These are phyloP conservation scores for Paramisgurnus dabryanus DNA, from an alignment of 2,113 vertebrate species.

Conservation along the genomic window DNA sequence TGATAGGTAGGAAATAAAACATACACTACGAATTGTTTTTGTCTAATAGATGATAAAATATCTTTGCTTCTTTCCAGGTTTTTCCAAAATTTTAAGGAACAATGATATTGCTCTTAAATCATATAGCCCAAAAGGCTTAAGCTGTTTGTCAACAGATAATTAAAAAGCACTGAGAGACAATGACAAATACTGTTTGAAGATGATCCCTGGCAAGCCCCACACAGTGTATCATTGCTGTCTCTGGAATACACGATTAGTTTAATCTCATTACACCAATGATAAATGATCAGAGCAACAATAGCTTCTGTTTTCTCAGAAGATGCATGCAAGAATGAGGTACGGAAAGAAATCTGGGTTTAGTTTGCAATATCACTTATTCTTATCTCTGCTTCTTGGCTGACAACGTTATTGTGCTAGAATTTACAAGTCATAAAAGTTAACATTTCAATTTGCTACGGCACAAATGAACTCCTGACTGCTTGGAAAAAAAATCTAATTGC, in stretches of 20 bases:
- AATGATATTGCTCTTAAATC: slow-evolving; percentile 36
- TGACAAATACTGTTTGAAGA: slow-evolving; percentile 75
- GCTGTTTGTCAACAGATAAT: slow-evolving; percentile 67
- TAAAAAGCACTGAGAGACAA: slow-evolving; percentile 73
- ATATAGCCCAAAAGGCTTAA: slow-evolving; percentile 32
- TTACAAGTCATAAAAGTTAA: neutral
- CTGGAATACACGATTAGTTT: slow-evolving; percentile 73
- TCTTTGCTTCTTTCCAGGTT: neutral
- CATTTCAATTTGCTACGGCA: slow-evolving; percentile 32
- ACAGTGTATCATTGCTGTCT: slow-evolving; percentile 72
- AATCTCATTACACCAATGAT: slow-evolving; percentile 74
- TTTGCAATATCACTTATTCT: slow-evolving; percentile 14
- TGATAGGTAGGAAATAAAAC: slow-evolving; percentile 20
- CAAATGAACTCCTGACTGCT: slow-evolving; percentile 28
- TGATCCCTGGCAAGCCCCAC: slow-evolving; percentile 71
- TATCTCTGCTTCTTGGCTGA: neutral
- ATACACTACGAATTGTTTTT: neutral
- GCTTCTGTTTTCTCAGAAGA: slow-evolving; percentile 60
- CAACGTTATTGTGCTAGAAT: slow-evolving; percentile 9
- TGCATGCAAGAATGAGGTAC: slow-evolving; percentile 29
- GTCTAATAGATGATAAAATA: neutral
- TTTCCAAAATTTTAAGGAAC: neutral
- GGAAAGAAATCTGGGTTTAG: slow-evolving; percentile 21
- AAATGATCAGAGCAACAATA: slow-evolving; percentile 64
- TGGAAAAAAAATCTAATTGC: slow-evolving; percentile 22